A percentile compares a stretch with the other conserved stretches of the same genome.
phyloP scores from a whole-genome alignment of 2,888 invertebrate species.

The Hydroisotoma schaefferi region DNA sequence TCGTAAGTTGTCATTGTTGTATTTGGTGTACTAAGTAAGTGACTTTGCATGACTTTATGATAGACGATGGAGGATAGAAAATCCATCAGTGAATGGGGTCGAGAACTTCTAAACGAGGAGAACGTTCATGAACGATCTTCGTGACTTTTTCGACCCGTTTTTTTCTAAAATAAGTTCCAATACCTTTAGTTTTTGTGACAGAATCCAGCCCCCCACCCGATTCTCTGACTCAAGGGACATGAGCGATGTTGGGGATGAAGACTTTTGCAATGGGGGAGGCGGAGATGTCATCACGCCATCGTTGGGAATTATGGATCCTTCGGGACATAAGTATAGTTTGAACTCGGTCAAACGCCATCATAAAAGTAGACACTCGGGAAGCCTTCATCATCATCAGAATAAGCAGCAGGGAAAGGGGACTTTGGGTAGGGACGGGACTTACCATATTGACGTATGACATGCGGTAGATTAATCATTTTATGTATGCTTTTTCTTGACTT shows the following conservation, averaged over 20 bases:
- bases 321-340: conserved; percentile 10
- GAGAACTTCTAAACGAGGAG: background rate
- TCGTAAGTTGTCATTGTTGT: no score
- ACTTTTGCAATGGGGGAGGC: conserved; percentile 28
- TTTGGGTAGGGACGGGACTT: conserved; percentile 34
- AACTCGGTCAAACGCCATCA: conserved; percentile 36
- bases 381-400: conserved; percentile 31
- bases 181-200: conserved; percentile 65
- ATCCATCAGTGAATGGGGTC: background rate
- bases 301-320: background rate
- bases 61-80: conserved; percentile 2
- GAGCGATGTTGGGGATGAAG: conserved; percentile 34
- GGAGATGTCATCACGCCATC: conserved; percentile 23
- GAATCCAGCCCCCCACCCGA: conserved; percentile 76
- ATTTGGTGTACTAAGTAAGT: background rate
- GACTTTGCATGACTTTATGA: background rate
- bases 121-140: no score
- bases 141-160: background rate
- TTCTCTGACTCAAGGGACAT: conserved; percentile 65
- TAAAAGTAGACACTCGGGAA: conserved; percentile 16
- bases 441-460: conserved; percentile 42
- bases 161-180: conserved; percentile 15
- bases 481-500: no score
- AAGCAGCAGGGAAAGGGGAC: conserved; percentile 30
- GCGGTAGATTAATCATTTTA: conserved; percentile 12